phyloP scores from a whole-genome alignment of 2,113 vertebrate genomes.

The Hypanus sabinus region DNA sequence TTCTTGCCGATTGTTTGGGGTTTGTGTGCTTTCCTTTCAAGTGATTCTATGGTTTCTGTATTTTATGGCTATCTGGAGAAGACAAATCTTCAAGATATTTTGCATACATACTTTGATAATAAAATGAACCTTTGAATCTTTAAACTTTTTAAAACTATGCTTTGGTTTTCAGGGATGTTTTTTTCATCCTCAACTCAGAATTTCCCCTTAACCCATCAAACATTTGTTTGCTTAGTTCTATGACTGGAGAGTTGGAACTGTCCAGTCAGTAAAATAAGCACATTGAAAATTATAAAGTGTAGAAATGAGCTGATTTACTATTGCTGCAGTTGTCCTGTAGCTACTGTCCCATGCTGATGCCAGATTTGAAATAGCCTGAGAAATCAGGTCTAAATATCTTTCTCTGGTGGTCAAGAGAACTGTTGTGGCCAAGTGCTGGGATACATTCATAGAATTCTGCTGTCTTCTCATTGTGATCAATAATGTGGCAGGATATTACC shows the following conservation, averaged over 20 bases:
- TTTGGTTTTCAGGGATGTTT: background rate
- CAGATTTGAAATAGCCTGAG: background rate
- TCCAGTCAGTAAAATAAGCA: background rate
- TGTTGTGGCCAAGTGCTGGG: no score
- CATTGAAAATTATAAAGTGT: background rate
- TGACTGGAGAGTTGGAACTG: background rate
- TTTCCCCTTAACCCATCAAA: background rate
- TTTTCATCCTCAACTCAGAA: background rate
- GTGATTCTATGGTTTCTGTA: no score
- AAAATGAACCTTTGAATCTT: no score
- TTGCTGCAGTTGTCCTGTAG: background rate
- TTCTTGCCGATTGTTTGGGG: no score
- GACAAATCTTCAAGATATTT: no score
- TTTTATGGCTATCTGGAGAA: no score
- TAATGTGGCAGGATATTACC: no score
- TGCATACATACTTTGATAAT: no score
- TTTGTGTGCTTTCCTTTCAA: no score
- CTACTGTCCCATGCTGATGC: background rate
- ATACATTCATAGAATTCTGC: no score
- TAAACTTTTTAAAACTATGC: background rate
- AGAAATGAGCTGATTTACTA: background rate
- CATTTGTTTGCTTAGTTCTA: background rate
- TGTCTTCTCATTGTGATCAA: no score
- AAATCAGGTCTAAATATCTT: background rate
- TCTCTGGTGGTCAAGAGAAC: no score